A percentile compares a stretch with the other conserved stretches of the same genome.
These are phyloP conservation scores for Cryptotis parvus DNA, from an alignment of 2,113 vertebrate genomes.

Conservation along the genomic window DNA sequence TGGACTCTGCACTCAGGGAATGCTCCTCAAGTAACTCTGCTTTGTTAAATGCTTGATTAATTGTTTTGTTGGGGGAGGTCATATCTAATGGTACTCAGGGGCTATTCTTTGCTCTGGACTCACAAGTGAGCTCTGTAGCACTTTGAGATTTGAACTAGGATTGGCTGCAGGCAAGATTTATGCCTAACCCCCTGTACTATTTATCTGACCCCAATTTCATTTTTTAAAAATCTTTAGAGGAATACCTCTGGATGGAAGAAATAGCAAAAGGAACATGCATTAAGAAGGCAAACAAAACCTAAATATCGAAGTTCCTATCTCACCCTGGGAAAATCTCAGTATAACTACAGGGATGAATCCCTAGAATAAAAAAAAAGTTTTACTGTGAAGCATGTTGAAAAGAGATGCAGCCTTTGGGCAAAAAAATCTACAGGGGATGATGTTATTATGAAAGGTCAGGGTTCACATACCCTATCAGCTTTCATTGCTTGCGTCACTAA, in stretches of 20 bases:
- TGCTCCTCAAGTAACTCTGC: background rate
- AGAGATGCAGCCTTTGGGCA: background rate
- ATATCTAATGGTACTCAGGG: too few relatives aligned
- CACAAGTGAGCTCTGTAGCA: too few relatives aligned
- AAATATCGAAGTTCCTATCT: background rate
- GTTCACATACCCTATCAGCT: background rate
- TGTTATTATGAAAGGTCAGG: background rate
- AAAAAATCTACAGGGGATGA: background rate
- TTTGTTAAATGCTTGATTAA: too few relatives aligned
- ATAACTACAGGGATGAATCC: fast-evolving
- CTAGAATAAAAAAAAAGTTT: background rate
- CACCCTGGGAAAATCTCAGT: background rate
- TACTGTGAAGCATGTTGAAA: fast-evolving
- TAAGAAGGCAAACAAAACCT: background rate
- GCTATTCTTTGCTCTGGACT: too few relatives aligned
- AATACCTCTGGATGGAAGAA: background rate
- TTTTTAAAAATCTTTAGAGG: background rate
- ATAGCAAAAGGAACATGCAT: background rate
- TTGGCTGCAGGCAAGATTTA: too few relatives aligned
- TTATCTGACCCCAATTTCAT: background rate
- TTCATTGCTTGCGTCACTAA: background rate
- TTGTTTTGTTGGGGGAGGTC: too few relatives aligned
- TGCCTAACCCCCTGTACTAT: too few relatives aligned
- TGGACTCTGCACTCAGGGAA: background rate
- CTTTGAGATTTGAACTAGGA: too few relatives aligned